phyloP scores from a whole-genome alignment of 53 echinoderm and acorn worm species.

The Patiria pectinifera region DNA sequence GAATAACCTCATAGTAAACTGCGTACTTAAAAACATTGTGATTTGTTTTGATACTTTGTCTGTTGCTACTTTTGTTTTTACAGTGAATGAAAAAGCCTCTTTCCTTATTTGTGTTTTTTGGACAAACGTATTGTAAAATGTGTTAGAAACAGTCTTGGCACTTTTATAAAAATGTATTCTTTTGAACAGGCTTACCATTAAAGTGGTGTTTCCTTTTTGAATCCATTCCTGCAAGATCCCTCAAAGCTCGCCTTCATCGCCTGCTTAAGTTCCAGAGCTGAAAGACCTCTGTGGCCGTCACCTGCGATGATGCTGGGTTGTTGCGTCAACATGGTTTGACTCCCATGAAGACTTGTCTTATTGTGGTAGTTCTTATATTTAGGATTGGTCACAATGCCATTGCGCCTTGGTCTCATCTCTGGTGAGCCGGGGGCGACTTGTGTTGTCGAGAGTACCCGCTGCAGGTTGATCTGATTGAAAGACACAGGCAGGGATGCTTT shows the following conservation, averaged over 20 bases:
- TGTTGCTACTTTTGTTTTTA: too few relatives aligned
- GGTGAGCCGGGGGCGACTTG: slow-evolving; percentile 80
- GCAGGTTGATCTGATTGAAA: slow-evolving; percentile 90
- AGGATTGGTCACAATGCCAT: slow-evolving; percentile 94
- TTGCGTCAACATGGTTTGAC: slow-evolving; percentile 70
- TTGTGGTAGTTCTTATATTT: slow-evolving; percentile 83
- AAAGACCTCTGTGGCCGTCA: slow-evolving; percentile 76
- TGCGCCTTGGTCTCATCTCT: slow-evolving; percentile 77
- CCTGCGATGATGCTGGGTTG: slow-evolving; percentile 72
- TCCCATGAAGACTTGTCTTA: slow-evolving; percentile 79
- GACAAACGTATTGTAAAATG: not conserved
- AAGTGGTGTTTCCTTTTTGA: slow-evolving; percentile 98
- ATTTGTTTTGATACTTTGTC: too few relatives aligned
- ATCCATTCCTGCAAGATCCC: slow-evolving; percentile 91
- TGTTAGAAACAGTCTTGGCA: not conserved
- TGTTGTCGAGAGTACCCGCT: slow-evolving; percentile 70
- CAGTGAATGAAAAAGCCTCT: too few relatives aligned
- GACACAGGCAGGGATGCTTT: slow-evolving; percentile 95
- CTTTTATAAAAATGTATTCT: not conserved
- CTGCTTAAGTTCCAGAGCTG: slow-evolving; percentile 92
- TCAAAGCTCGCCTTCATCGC: slow-evolving; percentile 91
- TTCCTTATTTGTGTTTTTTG: not conserved
- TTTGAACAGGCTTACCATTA: slow-evolving; percentile 71
- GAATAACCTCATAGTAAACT: too few relatives aligned
- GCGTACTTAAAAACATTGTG: too few relatives aligned